phyloP scores from a whole-genome alignment of 2,888 invertebrate genomes.

The Eilema sororculum region DNA sequence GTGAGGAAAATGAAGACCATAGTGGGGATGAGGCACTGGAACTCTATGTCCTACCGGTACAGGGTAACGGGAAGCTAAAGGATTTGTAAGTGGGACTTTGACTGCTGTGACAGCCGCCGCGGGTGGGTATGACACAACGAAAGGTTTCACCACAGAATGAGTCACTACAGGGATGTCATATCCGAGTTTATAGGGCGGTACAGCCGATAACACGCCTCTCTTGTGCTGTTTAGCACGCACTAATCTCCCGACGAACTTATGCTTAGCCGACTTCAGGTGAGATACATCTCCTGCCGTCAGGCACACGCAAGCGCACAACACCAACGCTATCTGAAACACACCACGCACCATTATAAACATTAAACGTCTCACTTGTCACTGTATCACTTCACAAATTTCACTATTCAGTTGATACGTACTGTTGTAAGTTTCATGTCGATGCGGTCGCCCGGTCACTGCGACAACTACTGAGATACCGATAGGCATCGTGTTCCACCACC shows the following conservation, averaged over 20 bases:
- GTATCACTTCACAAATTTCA: conserved; percentile 51
- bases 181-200: conserved; percentile 83
- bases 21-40: conserved; percentile 74
- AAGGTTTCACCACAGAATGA: conserved; percentile 80
- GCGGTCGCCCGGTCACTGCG: conserved; percentile 74
- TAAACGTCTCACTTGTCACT: conserved; percentile 36
- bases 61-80: conserved; percentile 67
- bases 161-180: conserved; percentile 81
- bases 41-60: conserved; percentile 73
- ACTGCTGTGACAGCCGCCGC: conserved; percentile 79
- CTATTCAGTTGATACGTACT: conserved; percentile 68
- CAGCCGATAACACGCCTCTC: conserved; percentile 72
- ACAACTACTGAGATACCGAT: conserved; percentile 68
- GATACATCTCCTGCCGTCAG: conserved; percentile 66
- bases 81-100: conserved; percentile 77
- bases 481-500: conserved; percentile 64
- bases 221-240: conserved; percentile 73
- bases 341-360: conserved; percentile 62
- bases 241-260: conserved; percentile 67
- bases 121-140: conserved; percentile 82
- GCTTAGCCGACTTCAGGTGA: conserved; percentile 70
- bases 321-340: conserved; percentile 77
- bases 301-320: conserved; percentile 72
- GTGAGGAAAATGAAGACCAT: conserved; percentile 74
- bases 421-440: conserved; percentile 69